Evolutionary conservation across 2,113 vertebrate genomes (phyloP).

Genomic region (Glaucidium brasilianum): DNA sequence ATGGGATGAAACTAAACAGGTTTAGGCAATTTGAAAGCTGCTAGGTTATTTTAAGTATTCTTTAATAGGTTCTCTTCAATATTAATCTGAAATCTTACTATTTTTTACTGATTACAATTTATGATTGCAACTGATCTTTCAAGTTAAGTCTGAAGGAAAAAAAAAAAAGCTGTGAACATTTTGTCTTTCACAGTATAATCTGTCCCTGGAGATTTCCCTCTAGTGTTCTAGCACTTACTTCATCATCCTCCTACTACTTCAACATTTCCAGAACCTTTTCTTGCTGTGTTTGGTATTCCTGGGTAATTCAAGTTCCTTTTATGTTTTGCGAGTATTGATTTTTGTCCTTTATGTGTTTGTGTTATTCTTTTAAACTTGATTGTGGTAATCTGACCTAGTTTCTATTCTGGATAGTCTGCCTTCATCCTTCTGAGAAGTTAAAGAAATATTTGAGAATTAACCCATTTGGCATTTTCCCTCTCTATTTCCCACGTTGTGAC

Average conservation of each 20-base stretch:
- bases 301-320: not conserved
- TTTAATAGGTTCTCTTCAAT: not conserved
- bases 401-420: not conserved
- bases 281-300: not conserved
- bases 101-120: not conserved
- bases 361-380: not conserved
- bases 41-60: not conserved
- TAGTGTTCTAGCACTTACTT: not conserved
- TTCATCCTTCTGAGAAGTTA: not conserved
- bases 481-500: not conserved
- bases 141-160: not conserved
- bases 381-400: not conserved
- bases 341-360: not conserved
- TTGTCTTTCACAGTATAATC: not conserved
- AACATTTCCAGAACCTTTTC: not conserved
- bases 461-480: not conserved
- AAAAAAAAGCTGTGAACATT: not conserved
- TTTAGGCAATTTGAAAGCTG: not conserved
- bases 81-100: not conserved
- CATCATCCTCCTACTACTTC: not conserved
- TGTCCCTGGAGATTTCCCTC: not conserved
- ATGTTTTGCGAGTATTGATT: not conserved
- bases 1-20: not conserved
- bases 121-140: not conserved
- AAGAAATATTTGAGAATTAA: not conserved